A percentile compares a stretch with the other conserved stretches of the same genome.
These are phyloP conservation scores for Pseudanteris insignis DNA, from an alignment of 2,888 invertebrate genomes.

Conservation along the genomic window DNA sequence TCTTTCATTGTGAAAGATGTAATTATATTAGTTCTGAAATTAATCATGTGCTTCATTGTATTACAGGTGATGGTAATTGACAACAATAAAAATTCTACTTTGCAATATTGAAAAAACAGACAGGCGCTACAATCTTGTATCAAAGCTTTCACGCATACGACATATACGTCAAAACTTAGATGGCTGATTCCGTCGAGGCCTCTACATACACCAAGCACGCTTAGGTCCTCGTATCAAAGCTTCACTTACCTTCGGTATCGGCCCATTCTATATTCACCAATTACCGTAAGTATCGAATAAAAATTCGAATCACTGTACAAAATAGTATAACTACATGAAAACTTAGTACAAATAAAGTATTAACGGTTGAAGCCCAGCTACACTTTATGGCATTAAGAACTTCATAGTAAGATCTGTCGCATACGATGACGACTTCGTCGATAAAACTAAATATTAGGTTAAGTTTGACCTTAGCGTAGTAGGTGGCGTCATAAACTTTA, in stretches of 20 bases:
- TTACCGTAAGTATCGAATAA: no score
- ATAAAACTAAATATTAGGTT: no score
- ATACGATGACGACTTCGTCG: conserved; percentile 1
- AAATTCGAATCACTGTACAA: conserved; percentile 10
- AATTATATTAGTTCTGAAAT: no score
- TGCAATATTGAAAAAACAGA: no score
- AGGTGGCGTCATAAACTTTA: no score
- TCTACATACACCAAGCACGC: neutral
- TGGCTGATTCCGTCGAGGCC: conserved; percentile 13
- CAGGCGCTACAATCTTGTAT: no score
- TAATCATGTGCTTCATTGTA: no score
- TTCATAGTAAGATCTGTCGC: conserved; percentile 12
- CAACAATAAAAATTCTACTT: no score
- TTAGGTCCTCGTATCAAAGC: neutral
- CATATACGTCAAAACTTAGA: conserved; percentile 23
- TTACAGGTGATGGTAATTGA: no score
- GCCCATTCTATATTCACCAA: conserved; percentile 12
- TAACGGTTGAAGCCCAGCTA: conserved; percentile 15
- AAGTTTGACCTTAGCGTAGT: no score
- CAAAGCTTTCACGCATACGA: neutral
- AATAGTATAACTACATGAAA: conserved; percentile 7
- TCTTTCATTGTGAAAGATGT: no score
- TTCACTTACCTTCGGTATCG: conserved; percentile 21
- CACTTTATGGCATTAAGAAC: conserved; percentile 20
- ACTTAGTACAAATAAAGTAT: conserved; percentile 1